Evolutionary conservation across 2,797 vertebrate species (phyloP), one percentile per base, ranked within the genome.

Genomic region (Cirrhinus molitorella): DNA sequence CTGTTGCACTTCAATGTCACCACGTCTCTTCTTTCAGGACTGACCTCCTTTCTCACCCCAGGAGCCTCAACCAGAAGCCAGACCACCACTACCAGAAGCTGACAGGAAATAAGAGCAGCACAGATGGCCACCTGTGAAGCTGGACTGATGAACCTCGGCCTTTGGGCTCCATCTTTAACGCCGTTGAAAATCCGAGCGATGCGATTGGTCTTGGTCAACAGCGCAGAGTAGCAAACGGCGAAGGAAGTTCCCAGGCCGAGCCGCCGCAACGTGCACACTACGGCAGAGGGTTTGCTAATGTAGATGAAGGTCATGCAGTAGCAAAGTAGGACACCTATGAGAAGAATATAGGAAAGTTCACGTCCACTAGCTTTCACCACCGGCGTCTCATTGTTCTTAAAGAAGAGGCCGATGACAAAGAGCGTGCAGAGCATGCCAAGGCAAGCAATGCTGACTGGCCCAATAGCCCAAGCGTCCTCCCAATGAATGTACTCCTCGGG

Each of bases 281-380:
- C 94, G 0, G 95, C 96, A 74, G 98, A 99, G 0, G 98, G 98
- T 92, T 99, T 99, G 6, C 96, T 91, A 0, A 99, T 98, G 94
- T 99, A 98, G 93, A 99, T 92, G 90, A 99, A 99, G 34, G 98
- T 99, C 95, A 99, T 99, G 93, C 96, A 96, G 90, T 99, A 99
- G 94, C 98, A 99, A 94, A 99, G 97, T 75, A 99, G 94, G 67
- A 99, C 97, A 0, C 98, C 98, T 0, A 97, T 91, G 77, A 99
- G 92, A 45, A 99, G 95, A 89, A 99, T 99, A 90, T 99, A 99
- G 85, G 97, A 98, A 17, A 99, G 96, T 90, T 99, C 98, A 4
- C 98, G 96, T 2, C 98, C 98, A 0, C 98, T 99, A 31, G 98
- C 98, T 90, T 99, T 99, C 55, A 99, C 97, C 5, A 99, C 96